phyloP scores from a whole-genome alignment of 2,797 vertebrate genomes.

The Poeciliopsis turneri region DNA sequence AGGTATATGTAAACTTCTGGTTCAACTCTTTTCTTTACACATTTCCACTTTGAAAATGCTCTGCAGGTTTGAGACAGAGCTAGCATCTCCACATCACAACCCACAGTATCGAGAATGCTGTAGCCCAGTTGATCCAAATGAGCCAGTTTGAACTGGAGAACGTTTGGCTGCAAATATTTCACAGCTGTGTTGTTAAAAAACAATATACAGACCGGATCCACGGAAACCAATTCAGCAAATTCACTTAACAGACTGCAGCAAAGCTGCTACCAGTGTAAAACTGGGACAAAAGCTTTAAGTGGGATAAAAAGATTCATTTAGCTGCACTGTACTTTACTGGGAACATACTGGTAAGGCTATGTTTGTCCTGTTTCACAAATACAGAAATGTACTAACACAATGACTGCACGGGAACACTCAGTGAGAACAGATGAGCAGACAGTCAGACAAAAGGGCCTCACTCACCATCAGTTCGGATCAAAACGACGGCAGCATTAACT shows the following conservation, averaged over 20 bases:
- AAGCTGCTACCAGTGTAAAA: slow-evolving; percentile 55
- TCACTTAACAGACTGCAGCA: slow-evolving; percentile 53
- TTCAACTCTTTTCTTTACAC: neutral
- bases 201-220: slow-evolving; percentile 56
- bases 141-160: neutral
- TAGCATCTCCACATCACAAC: neutral
- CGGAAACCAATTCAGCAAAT: slow-evolving; percentile 57
- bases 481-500: slow-evolving; percentile 33
- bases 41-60: neutral
- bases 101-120: neutral
- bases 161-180: slow-evolving; percentile 26
- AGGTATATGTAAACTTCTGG: neutral
- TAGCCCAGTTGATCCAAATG: neutral
- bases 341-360: slow-evolving; percentile 48
- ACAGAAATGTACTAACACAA: slow-evolving; percentile 35
- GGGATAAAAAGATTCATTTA: slow-evolving; percentile 52
- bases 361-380: slow-evolving; percentile 52
- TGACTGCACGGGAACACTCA: slow-evolving; percentile 28
- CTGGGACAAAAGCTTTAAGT: slow-evolving; percentile 45
- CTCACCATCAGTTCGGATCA: slow-evolving; percentile 20
- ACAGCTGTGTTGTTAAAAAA: slow-evolving; percentile 64
- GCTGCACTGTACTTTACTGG: slow-evolving; percentile 43
- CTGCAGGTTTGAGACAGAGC: neutral
- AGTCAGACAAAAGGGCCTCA: slow-evolving; percentile 8
- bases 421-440: slow-evolving; percentile 37